phyloP scores from a whole-genome alignment of 2,113 vertebrate genomes.

The Spilogale gracilis region DNA sequence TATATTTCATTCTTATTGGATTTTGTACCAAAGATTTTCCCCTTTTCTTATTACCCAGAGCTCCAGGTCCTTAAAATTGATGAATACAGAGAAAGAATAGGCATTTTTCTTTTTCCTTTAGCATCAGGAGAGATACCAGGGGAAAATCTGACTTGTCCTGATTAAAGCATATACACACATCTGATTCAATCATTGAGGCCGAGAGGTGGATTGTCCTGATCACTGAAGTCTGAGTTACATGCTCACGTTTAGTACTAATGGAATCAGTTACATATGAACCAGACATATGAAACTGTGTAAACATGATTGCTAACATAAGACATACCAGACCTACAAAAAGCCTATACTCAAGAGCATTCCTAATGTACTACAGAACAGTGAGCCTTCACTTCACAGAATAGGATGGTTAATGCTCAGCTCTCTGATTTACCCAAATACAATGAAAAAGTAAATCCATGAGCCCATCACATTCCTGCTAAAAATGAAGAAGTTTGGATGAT shows the following conservation, averaged over 20 bases:
- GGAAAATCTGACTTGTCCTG: not conserved
- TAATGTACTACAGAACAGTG: not conserved
- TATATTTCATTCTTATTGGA: not conserved
- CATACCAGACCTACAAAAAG: not conserved
- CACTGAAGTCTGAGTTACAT: not conserved
- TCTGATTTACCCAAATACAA: not conserved
- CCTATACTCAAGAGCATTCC: not conserved
- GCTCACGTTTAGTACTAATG: not conserved
- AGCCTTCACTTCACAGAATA: not conserved
- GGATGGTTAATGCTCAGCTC: not conserved
- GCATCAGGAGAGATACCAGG: not conserved
- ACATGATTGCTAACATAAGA: not conserved
- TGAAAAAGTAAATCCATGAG: not conserved
- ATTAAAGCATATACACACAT: fast-evolving
- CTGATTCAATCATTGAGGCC: not conserved
- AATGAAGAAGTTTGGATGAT: not conserved
- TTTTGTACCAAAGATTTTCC: not conserved
- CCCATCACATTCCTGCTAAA: not conserved
- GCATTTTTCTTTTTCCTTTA: not conserved
- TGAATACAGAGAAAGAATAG: not conserved
- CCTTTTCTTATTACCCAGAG: not conserved
- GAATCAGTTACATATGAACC: not conserved
- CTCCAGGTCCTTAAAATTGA: not conserved
- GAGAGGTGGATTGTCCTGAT: not conserved
- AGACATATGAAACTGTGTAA: not conserved